Base-by-base conservation (phyloP, 2,113 vertebrate species). In the Petromus typicus region DNA sequence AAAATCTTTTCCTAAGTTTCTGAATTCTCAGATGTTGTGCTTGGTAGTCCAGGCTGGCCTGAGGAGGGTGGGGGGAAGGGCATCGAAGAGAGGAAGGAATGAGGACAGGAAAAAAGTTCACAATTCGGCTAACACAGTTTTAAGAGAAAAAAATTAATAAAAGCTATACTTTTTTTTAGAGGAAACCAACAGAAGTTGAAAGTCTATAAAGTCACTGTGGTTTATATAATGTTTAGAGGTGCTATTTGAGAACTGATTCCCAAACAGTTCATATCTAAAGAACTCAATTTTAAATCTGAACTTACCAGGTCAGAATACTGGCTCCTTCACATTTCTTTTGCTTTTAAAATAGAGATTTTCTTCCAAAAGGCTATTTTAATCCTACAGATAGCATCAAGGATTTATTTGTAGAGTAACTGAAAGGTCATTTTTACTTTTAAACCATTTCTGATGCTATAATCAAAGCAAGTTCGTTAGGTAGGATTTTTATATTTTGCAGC, bases 1-100 rank as follows among this genome's bases (percentile, higher is more conserved):
- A 98, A 99, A 75, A 56, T 96, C 94, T 90, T 91, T 97, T 86
- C 93, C 96, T 93, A 96, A 63, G 17, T 73, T 96, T 94, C 78
- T 45, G 43, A 59, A 75, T 79, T 69, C 69, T 81, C 48, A 64
- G 51, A 27, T 85, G 63, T 64, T 66, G 30, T 63, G 10, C 88
- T 82, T 23, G 2, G 92, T 86, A 54, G 61, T 90, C 57, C 16
- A 51, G n/a, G 13, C 18, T 30, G 17, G 25, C 86, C 37, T 4
- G 6, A 27, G 78, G n/a, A n/a, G n/a, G n/a, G n/a, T n/a, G 10
- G 81, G 11, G 22, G 13, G 22, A 87, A 11, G 12, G 22, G 0
- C 1, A 0, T 18, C 20, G 12, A 16, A 75, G 20, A 51, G 64
- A 67, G 43, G 45, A 59, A 61, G 81, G 30, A 57, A 61, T 61